Base-by-base conservation (phyloP, 2,888 invertebrate species). In the Cerceris rybyensis region DNA sequence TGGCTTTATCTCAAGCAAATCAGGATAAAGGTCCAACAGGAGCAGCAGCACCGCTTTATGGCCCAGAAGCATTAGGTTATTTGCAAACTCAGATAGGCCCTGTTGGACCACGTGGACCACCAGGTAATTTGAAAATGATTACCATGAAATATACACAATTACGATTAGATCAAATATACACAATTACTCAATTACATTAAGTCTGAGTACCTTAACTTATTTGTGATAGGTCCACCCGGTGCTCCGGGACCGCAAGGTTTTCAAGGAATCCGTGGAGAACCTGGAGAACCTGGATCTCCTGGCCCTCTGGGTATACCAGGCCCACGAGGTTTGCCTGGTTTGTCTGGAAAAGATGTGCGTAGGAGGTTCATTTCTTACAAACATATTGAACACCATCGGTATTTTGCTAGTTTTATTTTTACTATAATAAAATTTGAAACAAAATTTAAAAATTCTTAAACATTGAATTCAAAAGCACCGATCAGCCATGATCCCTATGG, bases 51-150 rank as follows among this genome's bases (percentile, higher is more conserved):
- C 94, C 94, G 6, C 52, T 89, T 6, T 89, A 87, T 55, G 90
- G 87, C 4, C 95, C 96, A 0, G 95, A 95, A 86, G 94, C 95
- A 16, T 96, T 96, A 87, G 95, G 96, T 87, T 97, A 96, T 92
- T 93, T 97, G 91, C 97, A 97, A 92, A 96, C 97, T 16, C 95
- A 96, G 86, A 96, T 96, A 1, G 97, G 97, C 7, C 95, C 96
- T 13, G 94, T 96, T 16, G 98, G 98, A 50, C 95, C 96, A 0
- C 93, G 97, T 89, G 98, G 98, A 81, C 94, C 96, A 57, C 94
- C 96, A 85, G 98, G 97, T 93, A 85, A 0, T 8, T 49, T 11
- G 14, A 17, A 1, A 9, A 28, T 49, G 7, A 11, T 17, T 16
- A 41, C 6, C 28, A 41, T 9, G 7, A 14, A 64, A 42, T 50